These are phyloP conservation scores for Chalcosyrphus nemorum DNA, from an alignment of 2,888 invertebrate species.

Conservation along the genomic window DNA sequence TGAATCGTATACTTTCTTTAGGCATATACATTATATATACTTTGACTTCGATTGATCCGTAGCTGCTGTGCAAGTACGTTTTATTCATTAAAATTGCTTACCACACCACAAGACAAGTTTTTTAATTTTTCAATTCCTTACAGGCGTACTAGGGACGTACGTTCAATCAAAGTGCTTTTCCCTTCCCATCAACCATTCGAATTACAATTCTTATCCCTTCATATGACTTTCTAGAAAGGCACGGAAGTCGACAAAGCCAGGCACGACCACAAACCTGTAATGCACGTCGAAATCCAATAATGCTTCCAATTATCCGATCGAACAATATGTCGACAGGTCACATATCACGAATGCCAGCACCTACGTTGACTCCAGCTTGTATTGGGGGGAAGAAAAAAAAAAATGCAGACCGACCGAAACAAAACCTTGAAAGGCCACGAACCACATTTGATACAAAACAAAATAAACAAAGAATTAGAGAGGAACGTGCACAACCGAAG, in stretches of 20 bases:
- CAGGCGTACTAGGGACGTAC: neutral
- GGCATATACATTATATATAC: too few relatives aligned
- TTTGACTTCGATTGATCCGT: too few relatives aligned
- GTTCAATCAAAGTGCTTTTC: neutral
- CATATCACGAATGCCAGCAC: constrained; percentile 1
- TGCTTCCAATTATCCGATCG: constrained; percentile 25
- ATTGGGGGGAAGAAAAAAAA: neutral
- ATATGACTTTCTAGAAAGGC: neutral
- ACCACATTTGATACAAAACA: constrained; percentile 15
- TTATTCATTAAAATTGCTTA: too few relatives aligned
- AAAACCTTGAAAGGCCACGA: neutral
- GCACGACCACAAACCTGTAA: constrained; percentile 12
- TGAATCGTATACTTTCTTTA: too few relatives aligned
- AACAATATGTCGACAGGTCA: constrained; percentile 19
- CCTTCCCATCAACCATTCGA: neutral
- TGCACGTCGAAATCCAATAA: constrained; percentile 28
- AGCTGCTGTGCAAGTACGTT: too few relatives aligned
- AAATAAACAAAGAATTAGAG: constrained; percentile 3
- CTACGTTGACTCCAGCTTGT: neutral
- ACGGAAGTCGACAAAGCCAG: neutral
- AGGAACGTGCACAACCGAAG: constrained; percentile 6
- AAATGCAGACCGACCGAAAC: constrained; percentile 1
- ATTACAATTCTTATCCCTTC: neutral
- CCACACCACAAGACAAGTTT: too few relatives aligned
- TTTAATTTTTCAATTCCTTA: too few relatives aligned